Conservation (phyloP, 2,113 vertebrate genomes). For the Pipra filicauda region DNA sequence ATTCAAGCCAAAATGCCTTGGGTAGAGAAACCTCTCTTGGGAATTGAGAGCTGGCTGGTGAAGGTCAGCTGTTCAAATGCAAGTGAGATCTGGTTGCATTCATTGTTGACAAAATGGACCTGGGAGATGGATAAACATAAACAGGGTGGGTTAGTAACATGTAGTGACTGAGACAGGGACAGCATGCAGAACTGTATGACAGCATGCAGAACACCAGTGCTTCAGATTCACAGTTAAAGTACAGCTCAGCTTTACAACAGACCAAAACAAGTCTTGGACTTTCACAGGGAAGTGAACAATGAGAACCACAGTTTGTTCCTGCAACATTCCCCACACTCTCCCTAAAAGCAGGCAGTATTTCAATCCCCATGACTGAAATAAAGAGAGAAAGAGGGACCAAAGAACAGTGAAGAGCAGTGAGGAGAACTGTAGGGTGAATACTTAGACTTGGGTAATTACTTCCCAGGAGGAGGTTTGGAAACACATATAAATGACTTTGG, state of each 20-base stretch:
- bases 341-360: background rate
- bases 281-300: background rate
- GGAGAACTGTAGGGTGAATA: background rate
- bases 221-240: background rate
- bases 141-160: background rate
- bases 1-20: background rate
- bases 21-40: background rate
- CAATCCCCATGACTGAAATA: background rate
- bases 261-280: background rate
- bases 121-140: background rate
- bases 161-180: background rate
- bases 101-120: background rate
- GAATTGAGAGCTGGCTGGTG: background rate
- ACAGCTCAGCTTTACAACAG: background rate
- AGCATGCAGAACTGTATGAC: background rate
- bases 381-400: background rate
- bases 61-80: background rate
- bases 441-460: background rate
- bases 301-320: background rate
- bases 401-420: background rate
- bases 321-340: background rate
- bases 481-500: background rate
- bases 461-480: background rate
- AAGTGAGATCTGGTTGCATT: background rate
- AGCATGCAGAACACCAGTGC: background rate